Evolutionary conservation across 2,888 invertebrate genomes (phyloP), one percentile per base, ranked within the genome.

Genomic region (Nezara viridula): DNA sequence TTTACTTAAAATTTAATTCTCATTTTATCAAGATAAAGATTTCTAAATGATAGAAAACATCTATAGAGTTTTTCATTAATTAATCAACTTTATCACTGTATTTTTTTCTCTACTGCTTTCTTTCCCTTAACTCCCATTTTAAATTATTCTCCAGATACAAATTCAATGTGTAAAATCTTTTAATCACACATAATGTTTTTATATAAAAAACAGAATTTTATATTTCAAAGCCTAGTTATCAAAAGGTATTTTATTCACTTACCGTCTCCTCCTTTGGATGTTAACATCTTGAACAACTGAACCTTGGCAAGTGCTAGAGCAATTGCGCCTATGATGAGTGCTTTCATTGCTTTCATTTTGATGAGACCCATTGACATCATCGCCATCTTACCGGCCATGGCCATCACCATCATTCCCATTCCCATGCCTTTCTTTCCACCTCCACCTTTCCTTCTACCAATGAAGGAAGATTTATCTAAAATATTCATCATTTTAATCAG

Each of bases 331-430:
- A 91, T 88, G 86, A 91, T 73, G 44, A 91, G 90, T 10, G 91
- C 90, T n/a, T 89, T 90, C 89, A 91, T 89, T 12, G 91, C 91
- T 66, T 91, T 91, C 90, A 91, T 89, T 77, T 91, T 90, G 85
- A 90, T 89, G 60, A 91, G 89, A 2, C 89, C 91, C 90, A 91
- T 90, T 10, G 87, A 16, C 90, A 90, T 86, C 90, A 90, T 90
- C 49, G 89, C 90, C 90, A 90, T 81, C 73, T 90, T 90, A 6
- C 90, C 90, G 85, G 90, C 90, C 89, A 90, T 89, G 7, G 87
- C 88, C 88, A 90, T 88, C 90, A 90, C 90, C 49, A 81, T 81
- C 89, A 90, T 89, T 37, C 89, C 87, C 90, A 90, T 87, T 7
- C 87, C 89, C 37, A 87, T 55, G 44, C 88, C 88, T 50, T 90